Percentiles rank a stretch among this genome's conserved stretches.
phyloP scores from a whole-genome alignment of 1,140 invertebrate species.

The Pseudobourletiella spinata region DNA sequence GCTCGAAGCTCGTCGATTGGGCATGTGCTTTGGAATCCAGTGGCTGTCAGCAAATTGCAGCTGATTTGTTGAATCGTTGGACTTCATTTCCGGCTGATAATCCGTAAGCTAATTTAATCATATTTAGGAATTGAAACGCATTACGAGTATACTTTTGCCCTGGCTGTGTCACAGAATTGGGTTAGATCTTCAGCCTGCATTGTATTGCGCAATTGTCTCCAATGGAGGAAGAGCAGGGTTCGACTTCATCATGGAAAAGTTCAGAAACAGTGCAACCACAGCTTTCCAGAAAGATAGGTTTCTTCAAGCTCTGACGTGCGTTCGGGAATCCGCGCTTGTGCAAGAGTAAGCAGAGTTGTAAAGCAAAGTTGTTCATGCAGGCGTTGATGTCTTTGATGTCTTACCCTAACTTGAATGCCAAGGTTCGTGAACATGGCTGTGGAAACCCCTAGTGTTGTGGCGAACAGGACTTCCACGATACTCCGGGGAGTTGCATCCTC shows the following conservation, averaged over 20 bases:
- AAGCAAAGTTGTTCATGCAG: neutral
- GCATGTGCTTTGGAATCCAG: too few relatives aligned
- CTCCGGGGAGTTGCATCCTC: too few relatives aligned
- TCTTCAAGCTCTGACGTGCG: neutral
- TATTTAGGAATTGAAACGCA: too few relatives aligned
- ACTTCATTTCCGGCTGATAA: too few relatives aligned
- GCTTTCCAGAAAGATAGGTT: neutral
- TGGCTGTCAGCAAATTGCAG: too few relatives aligned
- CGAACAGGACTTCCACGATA: neutral
- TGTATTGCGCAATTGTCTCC: neutral
- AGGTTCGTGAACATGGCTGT: neutral
- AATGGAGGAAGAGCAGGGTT: neutral
- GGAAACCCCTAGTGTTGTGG: neutral
- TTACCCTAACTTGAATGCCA: neutral
- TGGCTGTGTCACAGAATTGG: too few relatives aligned
- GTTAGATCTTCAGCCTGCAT: neutral
- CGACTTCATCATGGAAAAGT: neutral
- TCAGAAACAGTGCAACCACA: neutral
- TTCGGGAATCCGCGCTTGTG: neutral
- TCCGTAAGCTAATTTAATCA: too few relatives aligned
- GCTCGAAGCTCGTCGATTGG: too few relatives aligned
- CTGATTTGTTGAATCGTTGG: too few relatives aligned
- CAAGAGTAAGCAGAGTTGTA: neutral
- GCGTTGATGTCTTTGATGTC: too few relatives aligned
- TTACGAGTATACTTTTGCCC: too few relatives aligned